Base-by-base conservation (phyloP, 2,797 vertebrate genomes). In the Coranthus polyacanthus region DNA sequence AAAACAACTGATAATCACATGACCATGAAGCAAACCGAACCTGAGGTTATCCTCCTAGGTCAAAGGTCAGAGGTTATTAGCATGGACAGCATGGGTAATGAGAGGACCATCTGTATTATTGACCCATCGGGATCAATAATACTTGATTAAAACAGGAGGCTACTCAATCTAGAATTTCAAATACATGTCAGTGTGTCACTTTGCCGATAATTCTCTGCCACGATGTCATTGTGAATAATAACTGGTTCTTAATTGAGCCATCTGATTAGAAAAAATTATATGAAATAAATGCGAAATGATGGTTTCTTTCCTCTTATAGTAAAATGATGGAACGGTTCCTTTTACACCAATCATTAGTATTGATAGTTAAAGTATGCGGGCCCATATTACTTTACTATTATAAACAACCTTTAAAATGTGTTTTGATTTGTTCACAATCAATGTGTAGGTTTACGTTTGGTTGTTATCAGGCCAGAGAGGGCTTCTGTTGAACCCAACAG, bases 11-110 rank as follows among this genome's bases (percentile, higher is more conserved):
- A 0, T 42, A 32, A 44, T 69, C 61, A 44, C 54, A 37, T 24
- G 21, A 58, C 32, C 20, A 24, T 54, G 39, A 68, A 65, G 24
- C 60, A 18, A 32, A 32, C 1, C 37, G 49, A 60, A 34, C 70
- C 32, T 0, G 7, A 43, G 50, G 21, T 79, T 51, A 32, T 64
- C 29, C 41, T 16, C 18, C 21, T 12, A 0, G 50, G 65, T 79
- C 13, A 67, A 38, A 79, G 78, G 64, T 81, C 54, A 62, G 34
- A 62, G 37, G 54, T 84, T 58, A 72, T 52, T 49, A 36, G 55
- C 24, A 21, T 21, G 29, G 34, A 43, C 36, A 51, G 43, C 37
- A 39, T 21, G 54, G 22, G 57, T 74, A 70, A 64, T 16, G 12
- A 57, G 37, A 44, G 18, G 20, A 2, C 36, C 21, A 26, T 55